A percentile compares a stretch with the other conserved stretches of the same genome.
Evolutionary conservation across 2,888 invertebrate genomes (phyloP).

Genomic region (Hirtodrosophila alboralis): DNA sequence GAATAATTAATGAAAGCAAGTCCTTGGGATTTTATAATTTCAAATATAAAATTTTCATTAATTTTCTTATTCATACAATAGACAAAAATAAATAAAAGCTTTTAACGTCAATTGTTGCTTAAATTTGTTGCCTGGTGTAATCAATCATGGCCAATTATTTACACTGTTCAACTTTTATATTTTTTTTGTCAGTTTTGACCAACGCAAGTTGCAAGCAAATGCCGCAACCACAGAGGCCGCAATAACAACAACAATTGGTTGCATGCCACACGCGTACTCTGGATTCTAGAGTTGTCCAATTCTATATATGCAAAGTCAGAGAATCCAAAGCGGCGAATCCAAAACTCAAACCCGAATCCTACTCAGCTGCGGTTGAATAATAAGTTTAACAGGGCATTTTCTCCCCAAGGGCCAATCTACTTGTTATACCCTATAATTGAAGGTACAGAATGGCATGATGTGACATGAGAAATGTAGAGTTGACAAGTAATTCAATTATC

Average conservation of each 20-base stretch:
- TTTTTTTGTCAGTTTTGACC: too few species aligned
- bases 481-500: too few species aligned
- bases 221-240: slow-evolving; percentile 13
- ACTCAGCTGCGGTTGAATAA: slow-evolving; percentile 27
- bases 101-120: too few species aligned
- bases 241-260: slow-evolving; percentile 5
- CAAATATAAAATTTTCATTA: too few species aligned
- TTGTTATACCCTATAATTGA: slow-evolving; percentile 25
- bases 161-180: too few species aligned
- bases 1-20: too few species aligned
- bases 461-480: neutral
- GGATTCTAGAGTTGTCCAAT: slow-evolving; percentile 6
- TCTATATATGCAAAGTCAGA: slow-evolving; percentile 5
- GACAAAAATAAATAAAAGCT: too few species aligned
- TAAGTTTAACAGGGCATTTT: slow-evolving; percentile 14
- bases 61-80: too few species aligned
- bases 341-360: slow-evolving; percentile 5
- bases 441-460: too few species aligned
- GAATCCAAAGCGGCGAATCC: slow-evolving; percentile 10
- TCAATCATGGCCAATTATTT: slow-evolving; percentile 1
- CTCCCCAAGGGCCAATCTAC: slow-evolving; percentile 27
- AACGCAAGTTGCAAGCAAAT: neutral
- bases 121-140: neutral
- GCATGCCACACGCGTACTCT: slow-evolving; percentile 3
- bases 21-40: too few species aligned